Base-by-base conservation (phyloP, 2,113 vertebrate genomes). In the Haplochromis vanheusdeni region DNA sequence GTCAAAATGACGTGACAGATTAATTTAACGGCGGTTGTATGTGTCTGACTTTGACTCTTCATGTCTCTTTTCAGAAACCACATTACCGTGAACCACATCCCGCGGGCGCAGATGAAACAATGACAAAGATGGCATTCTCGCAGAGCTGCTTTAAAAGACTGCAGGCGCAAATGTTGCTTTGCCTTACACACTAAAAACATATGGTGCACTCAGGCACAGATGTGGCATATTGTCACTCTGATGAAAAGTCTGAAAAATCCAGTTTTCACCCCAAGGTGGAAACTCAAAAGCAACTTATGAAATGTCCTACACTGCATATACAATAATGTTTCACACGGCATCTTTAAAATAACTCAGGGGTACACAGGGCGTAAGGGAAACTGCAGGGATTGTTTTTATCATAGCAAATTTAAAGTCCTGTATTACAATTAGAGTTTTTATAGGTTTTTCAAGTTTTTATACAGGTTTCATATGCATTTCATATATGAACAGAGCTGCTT, bases 61-160 rank as follows among this genome's bases (percentile, higher is more conserved):
- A 31, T 82, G 45, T 89, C 23, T 93, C 68, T 89, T 79, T 80
- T 5, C 93, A 96, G 95, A 9, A 81, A 96, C 60, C 75, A 84
- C 81, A 86, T 96, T 21, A 23, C 45, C 6, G 83, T 96, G 93
- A 87, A 81, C 83, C 55, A 56, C 35, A 89, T 97, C 80, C 94
- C 95, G 3, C 86, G 86, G n/a, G 92, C 91, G 6, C 85, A 91
- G 12, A 49, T 91, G 55, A 94, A 92, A 86, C 7, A 55, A 45
- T 95, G 83, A 95, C 79, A 77, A 40, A n/a, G 79, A 40, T 6
- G 13, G 21, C 40, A 80, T 7, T 7, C 17, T 16, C 9, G 14
- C 35, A 40, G 23, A 13, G 14, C 58, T 19, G 9, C 58, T 70
- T 77, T 81, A 23, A 83, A 56, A 77, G 45, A 85, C 81, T 73